Evolutionary conservation across 1,140 invertebrate genomes (phyloP), one percentile per base, ranked within the genome.

Genomic region (Teleogryllus occipitalis): DNA sequence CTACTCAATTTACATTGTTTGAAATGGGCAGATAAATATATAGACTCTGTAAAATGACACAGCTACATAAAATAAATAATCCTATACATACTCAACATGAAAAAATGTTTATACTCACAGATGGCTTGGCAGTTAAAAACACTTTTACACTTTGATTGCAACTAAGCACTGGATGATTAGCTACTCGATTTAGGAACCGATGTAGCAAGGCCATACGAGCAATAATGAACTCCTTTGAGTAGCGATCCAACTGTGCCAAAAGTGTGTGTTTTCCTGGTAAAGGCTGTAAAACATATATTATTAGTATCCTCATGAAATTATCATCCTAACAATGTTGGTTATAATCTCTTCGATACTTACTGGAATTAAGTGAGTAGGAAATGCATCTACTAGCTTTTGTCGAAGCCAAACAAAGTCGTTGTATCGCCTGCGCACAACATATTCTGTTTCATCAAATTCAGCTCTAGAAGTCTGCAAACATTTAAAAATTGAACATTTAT

Each of bases 381-480:
- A 91, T 7, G 84, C 86, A 82, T 92, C 91, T 65, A 92, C 87
- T 48, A 93, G 84, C 82, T 90, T 91, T 81, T 92, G 90, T 81
- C 91, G 85, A 6, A 94, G 82, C 93, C 93, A 93, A 76, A 92
- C 85, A 82, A 94, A 94, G 84, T 94, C 93, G 87, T 93, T 94
- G 84, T 94, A 94, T 78, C 93, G 87, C 81, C 93, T 86, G 49
- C 92, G 85, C 39, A 94, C 93, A 79, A 90, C 83, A 83, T 91
- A 94, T 82, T 94, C 92, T 78, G 86, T 89, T 81, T 90, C 88
- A 74, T 89, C 88, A 86, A 90, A 92, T 83, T 93, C 92, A 83
- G 89, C 87, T 82, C 92, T 87, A 15, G 90, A 90, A 8, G 90
- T 90, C 90, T 92, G 83, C 8, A 83, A 84, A 83, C 47, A 79